Conservation (phyloP, 1,140 invertebrate genomes). For the Cherax destructor region DNA sequence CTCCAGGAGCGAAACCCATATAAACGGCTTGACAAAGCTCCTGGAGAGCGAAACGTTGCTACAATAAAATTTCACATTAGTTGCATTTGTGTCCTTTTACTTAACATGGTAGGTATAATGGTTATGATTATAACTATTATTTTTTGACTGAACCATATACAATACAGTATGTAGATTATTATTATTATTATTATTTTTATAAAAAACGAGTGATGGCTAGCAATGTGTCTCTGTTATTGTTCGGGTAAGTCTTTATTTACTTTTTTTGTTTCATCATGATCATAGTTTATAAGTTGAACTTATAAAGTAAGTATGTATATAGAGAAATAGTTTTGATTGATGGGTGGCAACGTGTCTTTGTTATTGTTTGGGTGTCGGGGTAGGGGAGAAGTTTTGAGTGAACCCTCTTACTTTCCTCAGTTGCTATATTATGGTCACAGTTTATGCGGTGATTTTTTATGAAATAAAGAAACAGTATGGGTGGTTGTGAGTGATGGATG, state of each 20-base stretch:
- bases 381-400: not conserved
- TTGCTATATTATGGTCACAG: too few species aligned
- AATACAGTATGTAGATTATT: not conserved
- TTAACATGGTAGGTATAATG: too few species aligned
- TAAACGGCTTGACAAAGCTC: too few species aligned
- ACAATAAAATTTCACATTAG: too few species aligned
- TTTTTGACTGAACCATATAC: not conserved
- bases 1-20: too few species aligned
- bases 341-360: not conserved
- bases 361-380: not conserved
- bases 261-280: too few species aligned
- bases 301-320: not conserved
- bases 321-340: not conserved
- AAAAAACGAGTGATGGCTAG: not conserved
- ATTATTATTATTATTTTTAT: not conserved
- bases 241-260: not conserved
- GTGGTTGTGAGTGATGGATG: not conserved
- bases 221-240: slow-evolving; percentile 8
- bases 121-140: not conserved
- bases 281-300: too few species aligned
- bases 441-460: too few species aligned
- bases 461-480: too few species aligned
- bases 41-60: too few species aligned
- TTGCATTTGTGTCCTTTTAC: too few species aligned
- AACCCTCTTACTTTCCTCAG: too few species aligned